Conservation (phyloP, 2,113 vertebrate genomes). For the Vulpes vulpes region DNA sequence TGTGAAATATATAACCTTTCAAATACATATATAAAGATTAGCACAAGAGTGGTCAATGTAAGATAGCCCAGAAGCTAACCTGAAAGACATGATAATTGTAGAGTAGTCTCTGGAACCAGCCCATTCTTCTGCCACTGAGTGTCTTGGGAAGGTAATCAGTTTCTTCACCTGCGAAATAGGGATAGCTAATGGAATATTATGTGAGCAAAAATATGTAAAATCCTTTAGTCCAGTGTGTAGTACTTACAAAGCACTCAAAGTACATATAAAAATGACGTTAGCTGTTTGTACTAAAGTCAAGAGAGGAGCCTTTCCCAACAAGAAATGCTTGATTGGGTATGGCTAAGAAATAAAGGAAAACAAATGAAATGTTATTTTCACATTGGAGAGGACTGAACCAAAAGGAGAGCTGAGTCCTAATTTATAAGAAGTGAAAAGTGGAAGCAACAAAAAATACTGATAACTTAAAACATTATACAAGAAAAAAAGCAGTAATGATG, state of each 20-base stretch:
- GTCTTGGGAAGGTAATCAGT: background rate
- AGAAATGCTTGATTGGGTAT: constrained; percentile 34
- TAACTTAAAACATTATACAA: background rate
- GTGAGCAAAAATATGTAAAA: background rate
- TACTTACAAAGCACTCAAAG: background rate
- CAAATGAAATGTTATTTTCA: constrained; percentile 13
- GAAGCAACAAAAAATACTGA: background rate
- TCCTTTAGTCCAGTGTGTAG: background rate
- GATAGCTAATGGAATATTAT: background rate
- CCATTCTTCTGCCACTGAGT: background rate
- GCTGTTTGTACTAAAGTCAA: background rate
- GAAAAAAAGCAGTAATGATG: background rate
- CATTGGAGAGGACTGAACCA: background rate
- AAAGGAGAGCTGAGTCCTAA: background rate
- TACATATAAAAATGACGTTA: background rate
- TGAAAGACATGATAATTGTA: background rate
- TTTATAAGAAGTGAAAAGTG: background rate
- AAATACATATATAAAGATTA: background rate
- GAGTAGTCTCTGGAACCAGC: background rate
- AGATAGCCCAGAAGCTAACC: background rate
- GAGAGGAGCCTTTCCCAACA: background rate
- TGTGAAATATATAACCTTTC: background rate
- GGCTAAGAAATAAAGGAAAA: constrained; percentile 47
- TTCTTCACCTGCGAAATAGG: background rate
- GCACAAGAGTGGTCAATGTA: background rate